Evolutionary conservation across 1,140 invertebrate species (phyloP), one percentile per base, ranked within the genome.

Genomic region (Tribolium madens): DNA sequence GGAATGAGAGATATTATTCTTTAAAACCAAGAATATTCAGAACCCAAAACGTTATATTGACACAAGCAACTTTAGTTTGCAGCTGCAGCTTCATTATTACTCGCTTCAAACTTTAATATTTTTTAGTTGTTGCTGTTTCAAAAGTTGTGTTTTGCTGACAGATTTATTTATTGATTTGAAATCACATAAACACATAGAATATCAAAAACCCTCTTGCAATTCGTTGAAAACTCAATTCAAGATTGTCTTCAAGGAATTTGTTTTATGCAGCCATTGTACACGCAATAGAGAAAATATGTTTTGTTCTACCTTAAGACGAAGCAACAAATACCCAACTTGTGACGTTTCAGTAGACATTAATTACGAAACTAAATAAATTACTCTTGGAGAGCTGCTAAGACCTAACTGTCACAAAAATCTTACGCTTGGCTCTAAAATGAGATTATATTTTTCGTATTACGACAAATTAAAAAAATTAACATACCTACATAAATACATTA

Each of bases 321-420:
- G 48, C 48, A 50, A 50, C 48, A 50, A 50, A 50, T 50, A 50
- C 15, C 48, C 48, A 50, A 1, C 15, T 50, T 50, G 48, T 50
- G 48, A 17, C 48, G 48, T 50, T 15, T 50, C 48, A 17, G n/a
- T 50, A 50, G 15, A 50, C 48, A 50, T 50, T 50, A 50, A 50
- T 50, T 50, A 50, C 48, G 48, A 15, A 50, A 50, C 48, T 17
- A 50, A 50, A 50, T 50, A 50, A 50, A 50, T 50, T 50, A 50
- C 48, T 6, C 48, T 50, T 14, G 13, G 9, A 42, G 36, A 42
- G 36, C 9, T 42, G 36, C n/a, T 42, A 50, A 17, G 13, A 50
- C 12, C 13, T 50, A 1, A 12, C 48, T 15, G 15, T 15, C 48
- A 50, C 48, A 42, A 42, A 42, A 42, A 42, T 42, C 36, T 42